Evolutionary conservation across 1,140 invertebrate genomes (phyloP).

Genomic region (Planococcus citri): DNA sequence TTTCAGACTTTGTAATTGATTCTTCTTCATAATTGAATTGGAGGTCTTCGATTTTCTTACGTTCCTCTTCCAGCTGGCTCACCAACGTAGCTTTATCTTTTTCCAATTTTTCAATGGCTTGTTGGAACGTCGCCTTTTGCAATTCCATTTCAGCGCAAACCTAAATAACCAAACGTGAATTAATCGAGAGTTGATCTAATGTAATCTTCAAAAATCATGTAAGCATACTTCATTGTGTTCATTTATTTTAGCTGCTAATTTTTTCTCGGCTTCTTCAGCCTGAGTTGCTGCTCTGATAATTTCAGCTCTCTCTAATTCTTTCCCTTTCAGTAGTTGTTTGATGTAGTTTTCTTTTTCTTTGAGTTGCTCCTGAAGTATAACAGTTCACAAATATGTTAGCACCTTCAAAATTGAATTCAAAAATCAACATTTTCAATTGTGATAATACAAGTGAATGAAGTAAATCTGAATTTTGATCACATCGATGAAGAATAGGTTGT

Average conservation of each 20-base stretch:
- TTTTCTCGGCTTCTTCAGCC: slow-evolving; percentile 51
- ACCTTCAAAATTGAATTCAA: too few species aligned
- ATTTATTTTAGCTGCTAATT: slow-evolving; percentile 36
- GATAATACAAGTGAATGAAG: too few species aligned
- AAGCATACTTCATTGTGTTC: slow-evolving; percentile 36
- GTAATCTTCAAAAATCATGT: neutral
- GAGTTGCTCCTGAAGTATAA: slow-evolving; percentile 57
- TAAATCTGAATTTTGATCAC: too few species aligned
- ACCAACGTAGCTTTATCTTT: slow-evolving; percentile 50
- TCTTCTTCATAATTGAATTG: slow-evolving; percentile 86
- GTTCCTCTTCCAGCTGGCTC: slow-evolving; percentile 67
- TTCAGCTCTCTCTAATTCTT: slow-evolving; percentile 77
- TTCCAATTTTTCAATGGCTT: slow-evolving; percentile 35
- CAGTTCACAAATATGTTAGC: slow-evolving; percentile 15
- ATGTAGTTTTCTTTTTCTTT: slow-evolving; percentile 89
- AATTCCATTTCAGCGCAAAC: slow-evolving; percentile 9
- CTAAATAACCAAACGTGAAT: neutral
- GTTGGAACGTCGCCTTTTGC: slow-evolving; percentile 29
- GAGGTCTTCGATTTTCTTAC: slow-evolving; percentile 78
- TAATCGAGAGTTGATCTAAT: too few species aligned
- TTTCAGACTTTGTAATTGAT: slow-evolving; percentile 58
- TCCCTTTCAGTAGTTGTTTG: slow-evolving; percentile 73
- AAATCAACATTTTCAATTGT: too few species aligned
- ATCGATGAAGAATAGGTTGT: too few species aligned
- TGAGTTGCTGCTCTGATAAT: slow-evolving; percentile 56